These are phyloP conservation scores for Choloepus hoffmanni DNA, from an alignment of 2,113 vertebrate genomes.

Conservation along the genomic window DNA sequence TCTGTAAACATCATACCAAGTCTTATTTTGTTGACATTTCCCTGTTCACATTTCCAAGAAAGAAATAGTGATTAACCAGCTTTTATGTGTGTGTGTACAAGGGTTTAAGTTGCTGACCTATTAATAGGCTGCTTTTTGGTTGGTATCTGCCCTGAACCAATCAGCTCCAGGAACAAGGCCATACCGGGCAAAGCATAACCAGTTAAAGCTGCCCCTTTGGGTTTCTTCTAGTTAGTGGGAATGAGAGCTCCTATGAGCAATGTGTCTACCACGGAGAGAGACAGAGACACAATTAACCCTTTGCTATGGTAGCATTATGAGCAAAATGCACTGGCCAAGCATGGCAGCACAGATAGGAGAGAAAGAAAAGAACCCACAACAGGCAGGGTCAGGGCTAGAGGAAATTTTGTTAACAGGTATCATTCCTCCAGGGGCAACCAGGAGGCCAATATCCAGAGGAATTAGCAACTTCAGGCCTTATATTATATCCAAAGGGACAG, in stretches of 20 bases:
- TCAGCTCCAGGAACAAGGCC: not conserved
- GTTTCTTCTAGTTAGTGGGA: not conserved
- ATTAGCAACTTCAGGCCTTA: not conserved
- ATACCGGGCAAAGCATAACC: not conserved
- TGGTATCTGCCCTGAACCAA: not conserved
- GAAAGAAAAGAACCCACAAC: not conserved
- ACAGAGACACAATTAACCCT: not conserved
- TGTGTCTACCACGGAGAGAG: not conserved
- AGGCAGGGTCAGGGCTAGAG: not conserved
- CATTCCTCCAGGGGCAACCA: not conserved
- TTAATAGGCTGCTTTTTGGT: not conserved
- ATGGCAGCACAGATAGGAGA: not conserved
- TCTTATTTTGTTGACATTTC: not conserved
- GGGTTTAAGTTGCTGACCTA: not conserved
- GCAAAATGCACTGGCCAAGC: not conserved
- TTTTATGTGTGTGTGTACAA: not conserved
- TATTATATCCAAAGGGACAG: not conserved
- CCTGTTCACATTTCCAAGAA: conserved; percentile 37
- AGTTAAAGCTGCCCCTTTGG: not conserved
- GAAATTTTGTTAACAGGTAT: not conserved
- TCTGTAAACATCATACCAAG: not conserved
- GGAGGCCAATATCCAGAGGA: not conserved
- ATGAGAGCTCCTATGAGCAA: not conserved
- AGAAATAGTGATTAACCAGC: not conserved
- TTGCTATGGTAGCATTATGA: not conserved